Conservation (phyloP, 2,888 invertebrate genomes). For the Sphaerophoria taeniata region DNA sequence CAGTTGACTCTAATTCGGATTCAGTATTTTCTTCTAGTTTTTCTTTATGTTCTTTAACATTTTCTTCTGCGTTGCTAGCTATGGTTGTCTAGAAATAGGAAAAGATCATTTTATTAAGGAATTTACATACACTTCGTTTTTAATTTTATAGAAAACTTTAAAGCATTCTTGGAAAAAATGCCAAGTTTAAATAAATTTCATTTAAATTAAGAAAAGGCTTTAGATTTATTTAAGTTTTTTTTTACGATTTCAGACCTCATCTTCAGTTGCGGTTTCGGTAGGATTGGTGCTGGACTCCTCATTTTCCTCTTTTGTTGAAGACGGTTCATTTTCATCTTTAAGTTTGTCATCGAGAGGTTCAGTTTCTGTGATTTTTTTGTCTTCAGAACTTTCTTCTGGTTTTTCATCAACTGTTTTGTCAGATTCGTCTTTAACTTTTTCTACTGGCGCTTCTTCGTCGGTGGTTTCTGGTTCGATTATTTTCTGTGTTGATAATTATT, state of each 20-base stretch:
- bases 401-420: conserved; percentile 28
- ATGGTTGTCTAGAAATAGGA: conserved; percentile 57
- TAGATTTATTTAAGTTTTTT: background rate
- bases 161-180: background rate
- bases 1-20: conserved; percentile 7
- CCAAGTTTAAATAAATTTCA: background rate
- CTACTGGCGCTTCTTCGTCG: conserved; percentile 1
- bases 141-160: background rate
- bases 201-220: background rate
- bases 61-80: conserved; percentile 66
- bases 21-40: conserved; percentile 48
- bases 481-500: conserved; percentile 27
- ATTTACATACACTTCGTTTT: background rate
- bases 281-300: conserved; percentile 25
- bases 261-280: conserved; percentile 24
- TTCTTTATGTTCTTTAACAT: conserved; percentile 48
- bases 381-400: conserved; percentile 29
- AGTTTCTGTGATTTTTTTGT: conserved; percentile 10
- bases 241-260: conserved; percentile 46
- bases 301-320: conserved; percentile 47
- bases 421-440: background rate
- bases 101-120: background rate
- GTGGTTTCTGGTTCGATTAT: conserved; percentile 17
- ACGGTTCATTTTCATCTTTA: conserved; percentile 43
- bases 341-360: conserved; percentile 9